Conservation (phyloP, 1,140 invertebrate genomes). For the Eulimnadia texana region DNA sequence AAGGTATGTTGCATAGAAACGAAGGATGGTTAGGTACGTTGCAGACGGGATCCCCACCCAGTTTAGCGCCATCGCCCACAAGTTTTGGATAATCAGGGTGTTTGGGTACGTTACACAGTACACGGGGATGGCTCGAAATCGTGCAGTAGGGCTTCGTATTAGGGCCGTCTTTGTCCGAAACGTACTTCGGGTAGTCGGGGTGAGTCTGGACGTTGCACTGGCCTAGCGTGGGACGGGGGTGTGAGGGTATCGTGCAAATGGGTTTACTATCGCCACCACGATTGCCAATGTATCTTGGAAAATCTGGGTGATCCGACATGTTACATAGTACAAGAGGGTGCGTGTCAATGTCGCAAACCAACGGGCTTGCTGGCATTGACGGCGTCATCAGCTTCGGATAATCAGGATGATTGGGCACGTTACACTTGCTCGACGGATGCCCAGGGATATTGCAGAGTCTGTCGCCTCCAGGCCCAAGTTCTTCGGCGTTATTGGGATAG, state of each 20-base stretch:
- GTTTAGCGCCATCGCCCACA: slow-evolving; percentile 1
- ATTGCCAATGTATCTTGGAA: slow-evolving; percentile 3
- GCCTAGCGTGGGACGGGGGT: not conserved
- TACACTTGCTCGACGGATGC: slow-evolving; percentile 3
- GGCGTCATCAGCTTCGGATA: slow-evolving; percentile 6
- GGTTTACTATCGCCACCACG: not conserved
- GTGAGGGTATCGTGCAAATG: slow-evolving; percentile 5
- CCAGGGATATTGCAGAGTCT: slow-evolving; percentile 1
- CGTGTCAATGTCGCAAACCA: slow-evolving; percentile 7
- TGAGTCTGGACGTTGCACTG: slow-evolving; percentile 12
- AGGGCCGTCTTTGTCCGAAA: not conserved
- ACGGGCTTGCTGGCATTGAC: not conserved
- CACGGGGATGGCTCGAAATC: slow-evolving; percentile 1
- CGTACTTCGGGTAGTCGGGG: slow-evolving; percentile 13
- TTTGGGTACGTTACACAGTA: slow-evolving; percentile 9
- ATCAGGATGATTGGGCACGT: slow-evolving; percentile 9
- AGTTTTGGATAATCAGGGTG: slow-evolving; percentile 9
- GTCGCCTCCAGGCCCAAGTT: not conserved
- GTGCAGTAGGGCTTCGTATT: slow-evolving; percentile 8
- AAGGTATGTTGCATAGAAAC: slow-evolving; percentile 15
- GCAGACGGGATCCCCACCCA: not conserved
- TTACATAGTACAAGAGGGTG: slow-evolving; percentile 11
- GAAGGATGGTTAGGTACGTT: slow-evolving; percentile 8
- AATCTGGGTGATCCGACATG: slow-evolving; percentile 11
- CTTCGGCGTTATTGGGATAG: slow-evolving; percentile 4